Base-by-base conservation (phyloP, 2,888 invertebrate species). In the Apamea anceps region DNA sequence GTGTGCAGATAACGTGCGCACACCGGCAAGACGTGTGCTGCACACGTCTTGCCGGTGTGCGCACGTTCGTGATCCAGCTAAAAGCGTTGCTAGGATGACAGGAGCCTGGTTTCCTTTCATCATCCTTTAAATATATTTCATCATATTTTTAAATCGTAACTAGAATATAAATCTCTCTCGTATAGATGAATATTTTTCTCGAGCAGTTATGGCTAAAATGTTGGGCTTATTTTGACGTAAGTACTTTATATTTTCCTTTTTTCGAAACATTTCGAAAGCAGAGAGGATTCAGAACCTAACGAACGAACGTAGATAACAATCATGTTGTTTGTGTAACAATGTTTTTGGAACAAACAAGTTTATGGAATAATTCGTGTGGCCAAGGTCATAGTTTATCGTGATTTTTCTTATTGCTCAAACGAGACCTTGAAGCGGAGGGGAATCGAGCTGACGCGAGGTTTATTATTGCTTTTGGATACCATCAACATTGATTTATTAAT, bases 1-100 rank as follows among this genome's bases (percentile, higher is more conserved):
- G 80, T 77, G 67, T 82, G 42, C 51, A 74, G 74, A 75, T 80
- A 75, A 37, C 83, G 75, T 83, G 85, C 57, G 80, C 85, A 75
- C 75, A 18, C 6, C 37, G 65, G 18, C 80, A 68, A 75, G 32
- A 32, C 76, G 85, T 82, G 77, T 83, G 77, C 45, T 5, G 37
- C 37, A 37, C 37, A 37, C 37, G 37, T 0, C 37, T 37, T 4
- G 5, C 37, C 5, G 5, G 37, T 37, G 37, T 37, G 37, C 37
- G 37, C 37, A 37, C 37, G 37, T 5, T 37, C 37, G 25, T 45
- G 67, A 37, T 70, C 21, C 18, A 37, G 18, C 75, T 75, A 45
- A 68, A 62, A 51, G 15, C 21, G 13, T 72, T 57, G 77, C 68
- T 21, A 45, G 63, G 15, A 18, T 75, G 62, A 37, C 54, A 37